These are phyloP conservation scores for Sarcophaga caerulescens DNA, from an alignment of 2,888 invertebrate genomes.

Conservation along the genomic window DNA sequence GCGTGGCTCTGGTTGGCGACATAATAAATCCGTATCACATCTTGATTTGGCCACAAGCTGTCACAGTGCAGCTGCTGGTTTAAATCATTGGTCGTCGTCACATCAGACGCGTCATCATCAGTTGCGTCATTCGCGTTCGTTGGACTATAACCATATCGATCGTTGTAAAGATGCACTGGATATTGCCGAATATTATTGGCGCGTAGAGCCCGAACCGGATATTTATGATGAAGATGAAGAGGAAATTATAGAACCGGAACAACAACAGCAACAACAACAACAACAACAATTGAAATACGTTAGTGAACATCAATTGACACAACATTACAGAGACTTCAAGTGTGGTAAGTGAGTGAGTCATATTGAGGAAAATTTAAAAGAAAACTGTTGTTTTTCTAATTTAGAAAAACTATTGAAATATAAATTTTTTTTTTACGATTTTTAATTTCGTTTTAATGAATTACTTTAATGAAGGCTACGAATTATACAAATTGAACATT, in stretches of 20 bases:
- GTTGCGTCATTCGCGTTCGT: constrained; percentile 78
- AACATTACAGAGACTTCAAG: constrained; percentile 64
- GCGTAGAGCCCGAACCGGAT: constrained; percentile 78
- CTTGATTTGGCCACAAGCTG: constrained; percentile 83
- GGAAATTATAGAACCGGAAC: constrained; percentile 60
- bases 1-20: constrained; percentile 81
- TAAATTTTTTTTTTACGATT: no score
- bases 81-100: constrained; percentile 77
- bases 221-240: constrained; percentile 70
- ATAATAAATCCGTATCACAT: constrained; percentile 81
- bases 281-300: constrained; percentile 64
- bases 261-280: constrained; percentile 53
- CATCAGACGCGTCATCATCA: constrained; percentile 70
- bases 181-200: constrained; percentile 80
- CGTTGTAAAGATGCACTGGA: constrained; percentile 77
- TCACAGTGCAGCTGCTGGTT: constrained; percentile 75
- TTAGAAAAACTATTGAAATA: no score
- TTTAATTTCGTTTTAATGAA: no score
- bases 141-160: constrained; percentile 78
- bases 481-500: no score
- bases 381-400: no score
- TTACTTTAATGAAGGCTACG: no score
- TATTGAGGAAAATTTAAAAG: no score
- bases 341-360: constrained; percentile 48
- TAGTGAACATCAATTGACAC: constrained; percentile 58